Conservation (phyloP, 2,888 invertebrate genomes). For the Gisinianus flammeolus region DNA sequence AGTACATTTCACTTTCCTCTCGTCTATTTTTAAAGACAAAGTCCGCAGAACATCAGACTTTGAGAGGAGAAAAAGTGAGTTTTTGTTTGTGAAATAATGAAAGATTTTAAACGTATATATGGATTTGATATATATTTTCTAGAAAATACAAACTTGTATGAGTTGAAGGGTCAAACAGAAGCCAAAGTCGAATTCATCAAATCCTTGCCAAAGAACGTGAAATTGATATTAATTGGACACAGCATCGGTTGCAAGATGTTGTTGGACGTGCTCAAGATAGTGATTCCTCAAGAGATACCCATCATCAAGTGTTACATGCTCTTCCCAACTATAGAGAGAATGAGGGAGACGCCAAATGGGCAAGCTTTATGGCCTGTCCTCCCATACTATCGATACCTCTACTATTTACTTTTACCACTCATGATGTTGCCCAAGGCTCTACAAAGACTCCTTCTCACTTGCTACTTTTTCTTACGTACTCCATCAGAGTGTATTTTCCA, state of each 20-base stretch:
- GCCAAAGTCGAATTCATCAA: slow-evolving; percentile 81
- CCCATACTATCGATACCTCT: slow-evolving; percentile 60
- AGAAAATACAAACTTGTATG: slow-evolving; percentile 70
- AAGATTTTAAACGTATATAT: no score
- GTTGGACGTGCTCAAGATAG: slow-evolving; percentile 71
- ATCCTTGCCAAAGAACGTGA: slow-evolving; percentile 73
- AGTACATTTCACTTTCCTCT: no score
- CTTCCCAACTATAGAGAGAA: slow-evolving; percentile 86
- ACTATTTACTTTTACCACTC: slow-evolving; percentile 35
- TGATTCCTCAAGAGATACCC: slow-evolving; percentile 57
- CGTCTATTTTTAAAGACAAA: no score
- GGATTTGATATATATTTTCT: no score
- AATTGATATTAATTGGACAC: slow-evolving; percentile 83
- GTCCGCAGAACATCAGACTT: no score
- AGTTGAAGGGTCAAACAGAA: slow-evolving; percentile 77
- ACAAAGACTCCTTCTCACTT: slow-evolving; percentile 14
- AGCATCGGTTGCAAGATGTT: slow-evolving; percentile 89
- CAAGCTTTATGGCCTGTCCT: slow-evolving; percentile 70
- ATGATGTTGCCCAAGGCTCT: slow-evolving; percentile 9
- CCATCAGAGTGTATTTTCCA: slow-evolving; percentile 42
- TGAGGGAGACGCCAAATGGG: slow-evolving; percentile 79
- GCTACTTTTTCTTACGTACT: slow-evolving; percentile 40
- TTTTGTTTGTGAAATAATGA: no score
- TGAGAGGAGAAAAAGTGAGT: no score
- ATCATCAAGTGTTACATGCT: slow-evolving; percentile 69